These are phyloP conservation scores for Baccha elongata DNA, from an alignment of 2,888 invertebrate genomes.

Conservation along the genomic window DNA sequence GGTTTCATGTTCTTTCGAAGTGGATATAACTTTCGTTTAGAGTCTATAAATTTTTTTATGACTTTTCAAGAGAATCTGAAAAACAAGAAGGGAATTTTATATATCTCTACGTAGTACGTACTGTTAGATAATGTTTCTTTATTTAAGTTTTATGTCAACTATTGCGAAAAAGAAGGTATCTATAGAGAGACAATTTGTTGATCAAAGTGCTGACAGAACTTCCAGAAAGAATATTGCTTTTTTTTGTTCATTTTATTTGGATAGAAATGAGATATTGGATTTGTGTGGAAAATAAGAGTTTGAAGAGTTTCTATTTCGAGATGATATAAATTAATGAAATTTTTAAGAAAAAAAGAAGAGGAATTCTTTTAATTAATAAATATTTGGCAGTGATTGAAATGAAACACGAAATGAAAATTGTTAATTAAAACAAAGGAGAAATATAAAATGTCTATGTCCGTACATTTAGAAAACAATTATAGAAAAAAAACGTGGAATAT, in stretches of 20 bases:
- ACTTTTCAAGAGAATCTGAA: background rate
- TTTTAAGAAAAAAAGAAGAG: too few species aligned
- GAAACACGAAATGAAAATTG: too few species aligned
- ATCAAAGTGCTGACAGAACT: conserved; percentile 23
- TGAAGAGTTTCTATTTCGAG: too few species aligned
- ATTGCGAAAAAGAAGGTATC: background rate
- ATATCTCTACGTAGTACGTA: background rate
- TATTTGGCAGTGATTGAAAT: too few species aligned
- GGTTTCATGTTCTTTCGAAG: conserved; percentile 16
- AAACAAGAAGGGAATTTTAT: background rate
- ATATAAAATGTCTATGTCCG: too few species aligned
- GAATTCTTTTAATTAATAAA: too few species aligned
- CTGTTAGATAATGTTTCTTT: background rate
- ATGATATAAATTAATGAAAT: too few species aligned
- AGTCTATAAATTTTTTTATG: conserved; percentile 41
- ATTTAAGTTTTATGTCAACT: conserved; percentile 17
- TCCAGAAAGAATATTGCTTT: background rate
- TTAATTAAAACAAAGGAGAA: too few species aligned
- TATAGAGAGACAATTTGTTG: conserved; percentile 5
- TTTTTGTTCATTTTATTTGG: background rate
- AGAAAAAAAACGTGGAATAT: too few species aligned
- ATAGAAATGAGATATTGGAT: background rate
- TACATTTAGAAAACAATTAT: too few species aligned
- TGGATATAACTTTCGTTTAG: conserved; percentile 35
- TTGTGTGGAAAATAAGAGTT: background rate